A percentile compares a stretch with the other conserved stretches of the same genome.
phyloP scores from a whole-genome alignment of 2,113 vertebrate species.

The Malurus elegans region DNA sequence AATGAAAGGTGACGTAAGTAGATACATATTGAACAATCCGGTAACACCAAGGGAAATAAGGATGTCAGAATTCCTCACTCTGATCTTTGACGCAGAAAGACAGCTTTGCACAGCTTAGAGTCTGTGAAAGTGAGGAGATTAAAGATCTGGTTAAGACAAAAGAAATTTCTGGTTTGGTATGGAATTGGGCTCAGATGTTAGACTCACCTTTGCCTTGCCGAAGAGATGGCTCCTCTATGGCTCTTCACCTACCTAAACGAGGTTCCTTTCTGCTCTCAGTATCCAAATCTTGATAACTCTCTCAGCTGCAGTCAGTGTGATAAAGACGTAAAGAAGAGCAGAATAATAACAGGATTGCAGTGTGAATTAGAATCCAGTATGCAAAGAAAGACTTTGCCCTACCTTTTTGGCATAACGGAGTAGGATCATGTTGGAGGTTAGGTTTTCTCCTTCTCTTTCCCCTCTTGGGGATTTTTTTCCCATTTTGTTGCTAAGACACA shows the following conservation, averaged over 20 bases:
- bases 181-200: neutral
- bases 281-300: neutral
- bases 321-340: neutral
- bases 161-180: neutral
- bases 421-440: too few species aligned
- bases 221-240: neutral
- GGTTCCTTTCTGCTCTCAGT: neutral
- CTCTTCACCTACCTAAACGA: neutral
- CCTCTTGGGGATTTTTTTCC: too few species aligned
- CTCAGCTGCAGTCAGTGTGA: neutral
- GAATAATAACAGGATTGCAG: neutral
- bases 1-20: neutral
- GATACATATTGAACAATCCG: neutral
- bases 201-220: neutral
- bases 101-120: neutral
- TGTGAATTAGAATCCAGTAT: neutral
- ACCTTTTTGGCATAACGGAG: neutral
- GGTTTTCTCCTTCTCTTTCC: too few species aligned
- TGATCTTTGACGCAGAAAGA: neutral
- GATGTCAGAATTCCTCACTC: neutral
- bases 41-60: neutral
- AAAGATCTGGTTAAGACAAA: neutral
- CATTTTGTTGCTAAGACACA: too few species aligned
- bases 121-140: fast-evolving
- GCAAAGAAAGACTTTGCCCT: neutral